Evolutionary conservation across 2,113 vertebrate species (phyloP).

Genomic region (Siphamia tubifer): DNA sequence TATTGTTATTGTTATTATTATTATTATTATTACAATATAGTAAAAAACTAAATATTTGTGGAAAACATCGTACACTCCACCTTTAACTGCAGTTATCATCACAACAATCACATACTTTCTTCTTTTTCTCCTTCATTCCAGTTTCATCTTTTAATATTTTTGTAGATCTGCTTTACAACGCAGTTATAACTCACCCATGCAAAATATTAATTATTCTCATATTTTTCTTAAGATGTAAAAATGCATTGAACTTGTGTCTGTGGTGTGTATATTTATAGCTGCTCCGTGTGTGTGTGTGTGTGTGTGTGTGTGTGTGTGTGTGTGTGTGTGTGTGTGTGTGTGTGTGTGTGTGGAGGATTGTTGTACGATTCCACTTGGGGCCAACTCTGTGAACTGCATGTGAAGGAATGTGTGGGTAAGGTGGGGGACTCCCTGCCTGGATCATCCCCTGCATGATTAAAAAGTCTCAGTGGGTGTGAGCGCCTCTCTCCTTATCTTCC

Average conservation of each 20-base stretch:
- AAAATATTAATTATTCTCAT: no score
- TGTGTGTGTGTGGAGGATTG: not conserved
- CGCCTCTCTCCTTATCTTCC: conserved; percentile 7
- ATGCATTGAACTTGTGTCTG: not conserved
- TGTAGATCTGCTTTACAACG: no score
- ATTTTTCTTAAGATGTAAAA: no score
- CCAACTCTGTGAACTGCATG: not conserved
- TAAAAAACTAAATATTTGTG: no score
- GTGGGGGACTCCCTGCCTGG: conserved; percentile 26
- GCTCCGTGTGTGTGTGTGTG: not conserved
- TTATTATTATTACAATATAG: no score
- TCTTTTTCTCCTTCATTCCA: no score
- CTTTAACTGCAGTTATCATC: no score
- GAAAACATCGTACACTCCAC: no score
- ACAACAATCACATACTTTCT: no score
- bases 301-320: not conserved
- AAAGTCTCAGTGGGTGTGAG: conserved; percentile 1
- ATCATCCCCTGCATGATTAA: conserved; percentile 49
- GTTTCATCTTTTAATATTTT: no score
- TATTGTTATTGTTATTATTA: no score
- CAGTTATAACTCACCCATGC: no score
- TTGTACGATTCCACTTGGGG: not conserved
- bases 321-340: not conserved
- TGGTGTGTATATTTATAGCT: not conserved
- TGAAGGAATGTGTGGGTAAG: not conserved